These are phyloP conservation scores for Conus betulinus DNA, from an alignment of 1,140 invertebrate species.

Conservation along the genomic window DNA sequence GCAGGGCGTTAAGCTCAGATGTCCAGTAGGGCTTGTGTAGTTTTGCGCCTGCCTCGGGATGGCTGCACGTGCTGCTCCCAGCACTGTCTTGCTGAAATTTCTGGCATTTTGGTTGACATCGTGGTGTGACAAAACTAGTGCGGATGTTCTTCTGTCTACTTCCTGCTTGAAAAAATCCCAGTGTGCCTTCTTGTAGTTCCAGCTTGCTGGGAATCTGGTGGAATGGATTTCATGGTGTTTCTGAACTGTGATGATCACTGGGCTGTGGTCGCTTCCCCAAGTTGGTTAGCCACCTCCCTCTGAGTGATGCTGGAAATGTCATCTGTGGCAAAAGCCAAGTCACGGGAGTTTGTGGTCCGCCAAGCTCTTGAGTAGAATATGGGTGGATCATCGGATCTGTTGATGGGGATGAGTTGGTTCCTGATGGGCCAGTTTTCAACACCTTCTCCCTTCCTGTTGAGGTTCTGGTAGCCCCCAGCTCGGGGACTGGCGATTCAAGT, in stretches of 20 bases:
- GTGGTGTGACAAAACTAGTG: not conserved
- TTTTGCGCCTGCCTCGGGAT: conserved; percentile 14
- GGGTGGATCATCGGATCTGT: too few relatives aligned
- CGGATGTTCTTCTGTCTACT: conserved; percentile 13
- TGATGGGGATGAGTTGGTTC: too few relatives aligned
- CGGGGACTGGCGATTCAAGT: too few relatives aligned
- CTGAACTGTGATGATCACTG: too few relatives aligned
- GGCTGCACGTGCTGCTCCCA: not conserved
- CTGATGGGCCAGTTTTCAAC: too few relatives aligned
- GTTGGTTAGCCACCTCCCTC: not conserved
- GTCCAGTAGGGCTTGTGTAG: conserved; percentile 13
- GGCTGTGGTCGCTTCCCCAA: not conserved
- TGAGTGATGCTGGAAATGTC: not conserved
- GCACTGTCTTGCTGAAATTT: not conserved
- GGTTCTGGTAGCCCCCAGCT: too few relatives aligned
- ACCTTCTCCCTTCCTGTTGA: too few relatives aligned
- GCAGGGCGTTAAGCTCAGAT: not conserved
- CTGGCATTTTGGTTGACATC: not conserved
- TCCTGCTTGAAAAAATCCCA: conserved; percentile 12
- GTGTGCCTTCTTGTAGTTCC: conserved; percentile 1
- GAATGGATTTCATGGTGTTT: not conserved
- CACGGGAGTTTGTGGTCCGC: too few relatives aligned
- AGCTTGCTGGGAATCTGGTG: conserved; percentile 1
- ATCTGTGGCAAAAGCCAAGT: too few relatives aligned
- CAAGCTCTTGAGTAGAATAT: too few relatives aligned